Conservation (phyloP, 2,888 invertebrate species). For the Loripinus fragilis region DNA sequence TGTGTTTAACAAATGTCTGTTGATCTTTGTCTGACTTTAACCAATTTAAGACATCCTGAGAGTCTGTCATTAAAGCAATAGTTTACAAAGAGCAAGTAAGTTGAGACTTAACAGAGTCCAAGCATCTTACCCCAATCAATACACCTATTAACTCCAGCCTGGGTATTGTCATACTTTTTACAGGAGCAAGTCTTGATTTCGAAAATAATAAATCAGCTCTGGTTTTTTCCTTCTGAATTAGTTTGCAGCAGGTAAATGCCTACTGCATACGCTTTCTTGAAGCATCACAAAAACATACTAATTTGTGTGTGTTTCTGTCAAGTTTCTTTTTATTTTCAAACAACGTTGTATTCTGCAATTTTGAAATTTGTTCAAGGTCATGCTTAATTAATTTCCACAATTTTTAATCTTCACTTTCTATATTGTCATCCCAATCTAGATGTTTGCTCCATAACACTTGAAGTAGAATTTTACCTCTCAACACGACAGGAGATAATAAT, state of each 20-base stretch:
- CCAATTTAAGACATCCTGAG: not conserved
- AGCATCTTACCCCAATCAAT: not conserved
- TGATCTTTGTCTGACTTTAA: not conserved
- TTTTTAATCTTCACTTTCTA: no score
- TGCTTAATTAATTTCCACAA: not conserved
- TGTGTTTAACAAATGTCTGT: slow-evolving; percentile 15
- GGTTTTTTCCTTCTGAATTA: not conserved
- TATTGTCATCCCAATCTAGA: no score
- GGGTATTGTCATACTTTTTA: slow-evolving; percentile 5
- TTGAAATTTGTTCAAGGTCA: not conserved
- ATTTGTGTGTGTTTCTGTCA: no score
- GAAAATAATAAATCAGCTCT: slow-evolving; percentile 1
- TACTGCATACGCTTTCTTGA: no score
- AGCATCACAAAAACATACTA: no score
- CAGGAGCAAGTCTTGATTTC: slow-evolving; percentile 11
- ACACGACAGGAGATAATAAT: no score
- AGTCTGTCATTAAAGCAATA: not conserved
- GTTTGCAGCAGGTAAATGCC: no score
- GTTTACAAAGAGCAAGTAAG: not conserved
- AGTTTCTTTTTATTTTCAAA: no score
- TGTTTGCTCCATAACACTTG: no score
- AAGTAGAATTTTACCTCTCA: no score
- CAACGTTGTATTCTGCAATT: not conserved
- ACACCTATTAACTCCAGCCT: slow-evolving; percentile 32
- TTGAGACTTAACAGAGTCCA: not conserved